Conservation (phyloP, 2,113 vertebrate genomes). For the Notarius quadriscutis region DNA sequence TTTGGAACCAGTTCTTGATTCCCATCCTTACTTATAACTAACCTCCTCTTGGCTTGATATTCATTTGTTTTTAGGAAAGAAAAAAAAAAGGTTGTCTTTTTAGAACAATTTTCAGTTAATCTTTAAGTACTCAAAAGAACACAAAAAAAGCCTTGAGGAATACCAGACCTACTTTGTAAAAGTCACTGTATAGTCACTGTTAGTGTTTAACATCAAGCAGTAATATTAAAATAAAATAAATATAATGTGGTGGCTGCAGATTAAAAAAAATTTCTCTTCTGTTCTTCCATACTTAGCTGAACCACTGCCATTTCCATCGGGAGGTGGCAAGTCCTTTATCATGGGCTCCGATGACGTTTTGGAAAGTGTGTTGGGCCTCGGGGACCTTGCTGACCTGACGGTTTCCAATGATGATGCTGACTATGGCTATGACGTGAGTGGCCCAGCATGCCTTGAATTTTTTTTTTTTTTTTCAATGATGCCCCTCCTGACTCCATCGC, state of each 20-base stretch:
- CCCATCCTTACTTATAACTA: background rate
- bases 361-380: slow-evolving; percentile 95
- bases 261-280: slow-evolving; percentile 72
- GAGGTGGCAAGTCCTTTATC: slow-evolving; percentile 95
- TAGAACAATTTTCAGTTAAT: background rate
- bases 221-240: background rate
- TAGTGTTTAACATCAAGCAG: background rate
- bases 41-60: background rate
- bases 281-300: slow-evolving; percentile 83
- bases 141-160: background rate
- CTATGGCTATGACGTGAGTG: slow-evolving; percentile 97
- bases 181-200: background rate
- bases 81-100: background rate
- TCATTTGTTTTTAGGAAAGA: background rate
- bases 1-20: too few relatives aligned
- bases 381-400: slow-evolving; percentile 97
- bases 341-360: slow-evolving; percentile 93
- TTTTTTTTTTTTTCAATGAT: background rate
- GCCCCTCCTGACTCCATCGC: background rate
- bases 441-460: slow-evolving; percentile 31
- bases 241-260: background rate
- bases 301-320: slow-evolving; percentile 89
- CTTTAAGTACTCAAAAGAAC: background rate
- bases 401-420: slow-evolving; percentile 95
- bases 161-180: background rate